phyloP scores from a whole-genome alignment of 2,113 vertebrate species.

The Stercorarius parasiticus region DNA sequence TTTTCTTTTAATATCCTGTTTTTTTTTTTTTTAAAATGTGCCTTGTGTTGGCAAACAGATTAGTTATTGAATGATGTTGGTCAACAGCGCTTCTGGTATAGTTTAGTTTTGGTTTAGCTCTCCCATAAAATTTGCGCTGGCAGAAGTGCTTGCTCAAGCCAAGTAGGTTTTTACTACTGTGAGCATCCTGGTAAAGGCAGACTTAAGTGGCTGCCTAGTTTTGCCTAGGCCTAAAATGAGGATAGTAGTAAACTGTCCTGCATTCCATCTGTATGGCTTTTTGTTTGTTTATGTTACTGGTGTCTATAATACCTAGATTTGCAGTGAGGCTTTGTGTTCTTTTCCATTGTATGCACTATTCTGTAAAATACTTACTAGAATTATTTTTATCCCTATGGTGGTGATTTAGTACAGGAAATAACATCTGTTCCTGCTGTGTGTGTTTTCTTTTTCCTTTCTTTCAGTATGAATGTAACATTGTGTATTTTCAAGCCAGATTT shows the following conservation, averaged over 20 bases:
- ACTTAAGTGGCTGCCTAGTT: background rate
- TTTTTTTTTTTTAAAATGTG: background rate
- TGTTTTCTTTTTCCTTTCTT: constrained; percentile 19
- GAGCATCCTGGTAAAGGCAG: background rate
- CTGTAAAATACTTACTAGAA: background rate
- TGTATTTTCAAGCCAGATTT: constrained; percentile 27
- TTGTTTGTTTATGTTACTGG: background rate
- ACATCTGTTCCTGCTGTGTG: constrained; percentile 18
- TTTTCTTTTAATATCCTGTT: background rate
- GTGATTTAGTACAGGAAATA: constrained; percentile 46
- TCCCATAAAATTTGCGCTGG: background rate
- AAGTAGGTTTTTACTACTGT: background rate
- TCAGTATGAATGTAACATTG: background rate
- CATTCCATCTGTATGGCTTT: background rate
- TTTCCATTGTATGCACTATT: background rate
- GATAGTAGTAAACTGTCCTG: background rate
- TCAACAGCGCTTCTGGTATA: background rate
- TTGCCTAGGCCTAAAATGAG: background rate
- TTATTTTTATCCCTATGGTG: constrained; percentile 4
- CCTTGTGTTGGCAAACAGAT: background rate
- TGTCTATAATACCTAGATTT: background rate
- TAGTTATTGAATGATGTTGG: background rate
- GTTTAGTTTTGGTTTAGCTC: background rate
- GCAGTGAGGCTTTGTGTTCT: background rate
- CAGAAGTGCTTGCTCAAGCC: background rate